A percentile compares a stretch with the other conserved stretches of the same genome.
phyloP scores from a whole-genome alignment of 2,113 vertebrate species.

The Phalacrocorax carbo region DNA sequence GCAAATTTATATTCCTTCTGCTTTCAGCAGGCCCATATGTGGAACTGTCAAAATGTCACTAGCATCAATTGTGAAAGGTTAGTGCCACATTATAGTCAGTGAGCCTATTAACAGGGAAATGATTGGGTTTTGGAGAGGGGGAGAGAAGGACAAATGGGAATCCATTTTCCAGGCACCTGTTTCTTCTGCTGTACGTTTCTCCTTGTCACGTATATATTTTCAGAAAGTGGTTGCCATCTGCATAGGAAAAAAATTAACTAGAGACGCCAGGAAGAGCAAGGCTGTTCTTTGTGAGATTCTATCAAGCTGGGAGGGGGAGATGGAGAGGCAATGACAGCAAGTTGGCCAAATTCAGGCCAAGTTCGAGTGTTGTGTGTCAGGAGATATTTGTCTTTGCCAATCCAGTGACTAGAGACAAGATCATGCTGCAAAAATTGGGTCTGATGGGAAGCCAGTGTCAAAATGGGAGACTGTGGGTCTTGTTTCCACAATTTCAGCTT shows the following conservation, averaged over 20 bases:
- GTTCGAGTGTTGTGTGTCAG: not conserved
- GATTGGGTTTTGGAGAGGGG: conserved; percentile 26
- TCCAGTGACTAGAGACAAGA: not conserved
- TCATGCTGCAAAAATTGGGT: not conserved
- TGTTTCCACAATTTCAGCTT: not conserved
- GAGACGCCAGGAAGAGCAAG: not conserved
- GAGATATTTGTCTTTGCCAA: not conserved
- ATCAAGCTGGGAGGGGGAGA: not conserved
- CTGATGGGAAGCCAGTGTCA: not conserved
- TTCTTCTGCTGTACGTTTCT: not conserved
- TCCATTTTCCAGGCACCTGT: conserved; percentile 20
- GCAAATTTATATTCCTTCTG: conserved; percentile 60
- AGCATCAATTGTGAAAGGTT: conserved; percentile 53
- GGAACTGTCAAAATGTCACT: conserved; percentile 64
- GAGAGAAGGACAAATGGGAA: conserved; percentile 24
- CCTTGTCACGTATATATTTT: not conserved
- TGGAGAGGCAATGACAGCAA: not conserved
- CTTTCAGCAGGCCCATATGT: conserved; percentile 51
- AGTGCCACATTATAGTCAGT: not conserved
- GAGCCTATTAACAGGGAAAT: conserved; percentile 59
- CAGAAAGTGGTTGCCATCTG: not conserved
- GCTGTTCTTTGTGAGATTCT: not conserved
- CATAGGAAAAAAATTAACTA: not conserved
- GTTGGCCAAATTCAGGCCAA: not conserved
- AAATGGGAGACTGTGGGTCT: not conserved